These are phyloP conservation scores for Drosophila imparisetae DNA, from an alignment of 2,888 invertebrate species.

Conservation along the genomic window DNA sequence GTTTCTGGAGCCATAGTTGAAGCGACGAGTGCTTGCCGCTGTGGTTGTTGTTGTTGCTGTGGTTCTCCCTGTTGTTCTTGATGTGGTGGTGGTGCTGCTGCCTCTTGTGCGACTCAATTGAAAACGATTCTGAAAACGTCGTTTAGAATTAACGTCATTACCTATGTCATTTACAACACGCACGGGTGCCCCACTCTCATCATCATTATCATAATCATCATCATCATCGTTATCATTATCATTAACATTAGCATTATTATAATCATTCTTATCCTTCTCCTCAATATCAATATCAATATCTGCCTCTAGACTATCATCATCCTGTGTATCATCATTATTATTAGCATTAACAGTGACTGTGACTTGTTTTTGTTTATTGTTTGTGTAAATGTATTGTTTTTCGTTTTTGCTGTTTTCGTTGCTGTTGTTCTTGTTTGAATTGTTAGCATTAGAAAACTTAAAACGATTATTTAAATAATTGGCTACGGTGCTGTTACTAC, in stretches of 20 bases:
- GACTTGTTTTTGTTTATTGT: constrained; percentile 39
- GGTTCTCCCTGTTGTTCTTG: constrained; percentile 45
- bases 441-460: constrained; percentile 65
- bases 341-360: constrained; percentile 54
- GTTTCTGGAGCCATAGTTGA: constrained; percentile 44
- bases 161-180: constrained; percentile 66
- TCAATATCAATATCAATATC: constrained; percentile 38
- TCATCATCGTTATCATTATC: constrained; percentile 38
- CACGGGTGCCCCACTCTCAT: constrained; percentile 51
- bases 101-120: constrained; percentile 81
- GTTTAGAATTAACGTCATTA: constrained; percentile 83
- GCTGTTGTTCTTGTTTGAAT: constrained; percentile 21
- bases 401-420: constrained; percentile 27
- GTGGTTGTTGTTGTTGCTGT: constrained; percentile 34
- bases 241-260: constrained; percentile 41
- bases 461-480: constrained; percentile 76
- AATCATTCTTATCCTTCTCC: constrained; percentile 31
- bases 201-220: constrained; percentile 30
- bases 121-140: constrained; percentile 84
- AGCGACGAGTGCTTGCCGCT: constrained; percentile 33
- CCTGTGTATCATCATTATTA: constrained; percentile 34
- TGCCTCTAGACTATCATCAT: constrained; percentile 45
- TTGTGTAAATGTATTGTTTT: constrained; percentile 44
- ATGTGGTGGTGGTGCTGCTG: constrained; percentile 45
- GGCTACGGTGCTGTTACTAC: constrained; percentile 82